These are phyloP conservation scores for Anolis sagrei DNA, from an alignment of 2,113 vertebrate genomes.

Conservation along the genomic window DNA sequence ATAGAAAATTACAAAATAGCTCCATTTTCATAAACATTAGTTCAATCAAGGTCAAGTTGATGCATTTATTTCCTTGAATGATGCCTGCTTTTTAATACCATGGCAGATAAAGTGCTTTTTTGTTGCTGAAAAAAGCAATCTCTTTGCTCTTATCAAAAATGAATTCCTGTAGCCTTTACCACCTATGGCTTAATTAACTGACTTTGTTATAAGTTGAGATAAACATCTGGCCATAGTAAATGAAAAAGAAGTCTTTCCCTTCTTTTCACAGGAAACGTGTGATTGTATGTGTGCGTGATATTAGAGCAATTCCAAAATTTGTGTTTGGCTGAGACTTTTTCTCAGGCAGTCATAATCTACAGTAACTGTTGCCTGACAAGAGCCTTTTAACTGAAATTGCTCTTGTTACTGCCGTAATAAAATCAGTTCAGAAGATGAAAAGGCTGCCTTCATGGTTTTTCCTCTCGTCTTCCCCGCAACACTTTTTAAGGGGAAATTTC, in stretches of 20 bases:
- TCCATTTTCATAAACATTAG: slow-evolving; percentile 5
- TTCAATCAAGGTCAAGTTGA: neutral
- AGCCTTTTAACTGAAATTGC: slow-evolving; percentile 72
- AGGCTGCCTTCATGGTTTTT: slow-evolving; percentile 57
- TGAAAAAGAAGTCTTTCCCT: slow-evolving; percentile 10
- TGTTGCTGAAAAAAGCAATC: slow-evolving; percentile 3
- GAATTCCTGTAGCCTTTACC: neutral
- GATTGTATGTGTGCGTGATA: neutral
- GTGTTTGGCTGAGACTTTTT: slow-evolving; percentile 49
- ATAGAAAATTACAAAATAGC: neutral
- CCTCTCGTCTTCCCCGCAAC: slow-evolving; percentile 7
- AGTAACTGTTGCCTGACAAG: slow-evolving; percentile 70
- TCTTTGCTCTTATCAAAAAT: slow-evolving; percentile 36
- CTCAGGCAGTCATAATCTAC: slow-evolving; percentile 58
- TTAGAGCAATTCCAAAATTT: slow-evolving; percentile 52
- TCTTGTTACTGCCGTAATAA: slow-evolving; percentile 74
- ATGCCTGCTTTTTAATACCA: neutral
- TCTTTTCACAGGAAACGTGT: neutral
- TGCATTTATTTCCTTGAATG: neutral
- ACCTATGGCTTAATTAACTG: slow-evolving; percentile 38
- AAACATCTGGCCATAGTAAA: slow-evolving; percentile 31
- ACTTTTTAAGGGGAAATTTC: slow-evolving; percentile 50
- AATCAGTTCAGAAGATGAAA: slow-evolving; percentile 71
- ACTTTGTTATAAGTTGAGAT: neutral
- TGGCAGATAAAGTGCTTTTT: neutral